These are phyloP conservation scores for Meandrina meandrites DNA, from an alignment of 92 coral and sea anemone species.

Conservation along the genomic window DNA sequence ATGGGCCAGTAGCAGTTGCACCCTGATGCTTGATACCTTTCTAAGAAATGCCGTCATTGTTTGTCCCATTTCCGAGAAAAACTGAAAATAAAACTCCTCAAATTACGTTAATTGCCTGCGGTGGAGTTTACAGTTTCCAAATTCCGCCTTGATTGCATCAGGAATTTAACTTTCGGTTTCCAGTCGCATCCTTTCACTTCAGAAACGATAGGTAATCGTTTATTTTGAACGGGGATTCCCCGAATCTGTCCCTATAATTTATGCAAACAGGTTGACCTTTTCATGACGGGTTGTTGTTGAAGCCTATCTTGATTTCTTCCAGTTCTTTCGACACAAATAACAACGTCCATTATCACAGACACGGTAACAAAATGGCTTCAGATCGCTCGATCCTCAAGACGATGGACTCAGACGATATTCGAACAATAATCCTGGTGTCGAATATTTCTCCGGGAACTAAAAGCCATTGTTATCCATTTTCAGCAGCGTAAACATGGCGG, in stretches of 20 bases:
- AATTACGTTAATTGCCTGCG: background rate
- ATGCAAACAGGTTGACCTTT: background rate
- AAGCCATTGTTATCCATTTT: constrained; percentile 51
- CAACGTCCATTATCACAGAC: too few relatives aligned
- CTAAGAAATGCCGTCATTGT: constrained; percentile 28
- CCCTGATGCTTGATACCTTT: constrained; percentile 1
- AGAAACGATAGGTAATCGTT: too few relatives aligned
- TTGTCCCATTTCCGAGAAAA: constrained; percentile 10
- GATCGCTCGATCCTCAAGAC: background rate
- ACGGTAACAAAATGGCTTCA: constrained; percentile 36
- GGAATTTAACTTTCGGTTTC: background rate
- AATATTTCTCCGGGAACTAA: constrained; percentile 32
- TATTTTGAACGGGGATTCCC: constrained; percentile 28
- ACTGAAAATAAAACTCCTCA: background rate
- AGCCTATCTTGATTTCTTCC: background rate
- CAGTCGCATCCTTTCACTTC: background rate
- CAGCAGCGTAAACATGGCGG: constrained; percentile 64
- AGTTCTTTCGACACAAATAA: background rate
- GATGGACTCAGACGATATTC: constrained; percentile 10
- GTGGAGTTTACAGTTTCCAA: background rate
- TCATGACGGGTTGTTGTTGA: background rate
- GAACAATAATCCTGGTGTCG: constrained; percentile 44
- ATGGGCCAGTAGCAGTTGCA: background rate
- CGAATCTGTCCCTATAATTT: background rate
- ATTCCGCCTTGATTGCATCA: background rate